Percentiles rank a stretch among this genome's conserved stretches.
Evolutionary conservation across 2,888 invertebrate genomes (phyloP).

Genomic region (Himalopsyche kuldschensis): DNA sequence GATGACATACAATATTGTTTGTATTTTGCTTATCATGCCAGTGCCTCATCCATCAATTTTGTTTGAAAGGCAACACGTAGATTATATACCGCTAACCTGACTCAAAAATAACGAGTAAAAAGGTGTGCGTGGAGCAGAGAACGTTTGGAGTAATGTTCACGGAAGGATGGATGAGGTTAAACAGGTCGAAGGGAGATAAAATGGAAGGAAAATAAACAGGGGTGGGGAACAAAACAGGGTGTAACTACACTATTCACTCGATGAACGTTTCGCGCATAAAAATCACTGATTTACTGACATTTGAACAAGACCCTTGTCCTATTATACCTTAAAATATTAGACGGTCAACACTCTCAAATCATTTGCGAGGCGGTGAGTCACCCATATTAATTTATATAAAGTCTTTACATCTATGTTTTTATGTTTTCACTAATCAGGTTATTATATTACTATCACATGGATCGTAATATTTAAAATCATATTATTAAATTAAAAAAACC

Average conservation of each 20-base stretch:
- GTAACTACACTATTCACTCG: not conserved
- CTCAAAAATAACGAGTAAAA: not conserved
- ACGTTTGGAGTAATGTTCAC: not conserved
- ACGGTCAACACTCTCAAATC: not conserved
- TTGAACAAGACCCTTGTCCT: not conserved
- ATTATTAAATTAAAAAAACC: not conserved
- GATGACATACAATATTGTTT: not conserved
- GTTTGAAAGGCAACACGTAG: not conserved
- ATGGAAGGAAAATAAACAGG: constrained; percentile 23
- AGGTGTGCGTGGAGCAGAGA: not conserved
- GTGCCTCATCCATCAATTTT: not conserved
- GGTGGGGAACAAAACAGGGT: constrained; percentile 7
- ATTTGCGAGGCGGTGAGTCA: not conserved
- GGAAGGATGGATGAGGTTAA: constrained; percentile 18
- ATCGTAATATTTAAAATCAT: not conserved
- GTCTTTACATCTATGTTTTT: not conserved
- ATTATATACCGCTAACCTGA: not conserved
- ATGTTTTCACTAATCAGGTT: not conserved
- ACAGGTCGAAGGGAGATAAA: not conserved
- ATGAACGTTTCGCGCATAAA: not conserved
- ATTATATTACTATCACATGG: not conserved
- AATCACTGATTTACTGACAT: not conserved
- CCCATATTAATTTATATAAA: not conserved
- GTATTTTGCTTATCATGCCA: not conserved
- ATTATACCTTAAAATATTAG: not conserved